These are phyloP conservation scores for Odontomyia ornata DNA, from an alignment of 2,888 invertebrate genomes.

Conservation along the genomic window DNA sequence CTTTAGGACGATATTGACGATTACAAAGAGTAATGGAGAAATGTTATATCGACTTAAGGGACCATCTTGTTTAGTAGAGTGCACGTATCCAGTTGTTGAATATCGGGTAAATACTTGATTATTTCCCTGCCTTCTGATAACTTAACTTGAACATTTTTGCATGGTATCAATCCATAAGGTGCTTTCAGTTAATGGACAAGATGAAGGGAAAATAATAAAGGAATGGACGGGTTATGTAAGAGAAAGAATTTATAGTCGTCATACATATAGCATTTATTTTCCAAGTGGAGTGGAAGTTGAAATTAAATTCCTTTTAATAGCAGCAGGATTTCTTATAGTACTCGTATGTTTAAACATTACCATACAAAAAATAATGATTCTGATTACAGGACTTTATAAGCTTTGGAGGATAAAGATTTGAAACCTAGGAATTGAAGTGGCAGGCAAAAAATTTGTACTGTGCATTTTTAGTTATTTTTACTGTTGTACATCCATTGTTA, in stretches of 20 bases:
- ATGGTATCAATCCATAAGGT: conserved; percentile 64
- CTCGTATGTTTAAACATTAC: neutral
- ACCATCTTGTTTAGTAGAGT: neutral
- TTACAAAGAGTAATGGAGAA: neutral
- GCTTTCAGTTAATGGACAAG: conserved; percentile 74
- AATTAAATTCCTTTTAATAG: conserved; percentile 77
- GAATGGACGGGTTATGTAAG: conserved; percentile 81
- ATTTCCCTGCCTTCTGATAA: neutral
- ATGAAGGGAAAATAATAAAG: conserved; percentile 83
- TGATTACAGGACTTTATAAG: conserved; percentile 18
- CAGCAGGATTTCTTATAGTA: conserved; percentile 78
- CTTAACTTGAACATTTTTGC: neutral
- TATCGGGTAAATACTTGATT: neutral
- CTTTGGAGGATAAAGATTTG: neutral
- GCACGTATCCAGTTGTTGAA: neutral
- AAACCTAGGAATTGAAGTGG: too few species aligned
- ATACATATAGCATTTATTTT: conserved; percentile 85
- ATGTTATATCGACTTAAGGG: neutral
- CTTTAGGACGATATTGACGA: neutral
- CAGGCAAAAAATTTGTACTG: too few species aligned
- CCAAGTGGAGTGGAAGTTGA: conserved; percentile 83
- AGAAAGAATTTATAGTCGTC: conserved; percentile 81
- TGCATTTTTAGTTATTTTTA: too few species aligned
- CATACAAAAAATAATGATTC: neutral
- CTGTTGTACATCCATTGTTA: too few species aligned